These are phyloP conservation scores for Matsumurasca onukii DNA, from an alignment of 1,140 invertebrate genomes.

Conservation along the genomic window DNA sequence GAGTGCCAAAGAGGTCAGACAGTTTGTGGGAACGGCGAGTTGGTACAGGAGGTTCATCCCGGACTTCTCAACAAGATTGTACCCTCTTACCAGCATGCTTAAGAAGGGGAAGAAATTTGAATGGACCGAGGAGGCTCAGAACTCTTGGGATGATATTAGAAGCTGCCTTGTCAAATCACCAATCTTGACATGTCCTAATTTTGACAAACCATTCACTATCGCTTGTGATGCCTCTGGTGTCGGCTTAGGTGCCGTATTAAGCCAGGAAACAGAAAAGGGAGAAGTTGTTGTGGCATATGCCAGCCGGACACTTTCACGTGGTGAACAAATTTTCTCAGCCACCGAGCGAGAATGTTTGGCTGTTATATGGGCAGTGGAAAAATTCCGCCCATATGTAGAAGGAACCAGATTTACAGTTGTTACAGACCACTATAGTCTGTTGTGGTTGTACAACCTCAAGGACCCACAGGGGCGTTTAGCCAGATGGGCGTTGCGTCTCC, in stretches of 20 bases:
- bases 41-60: neutral
- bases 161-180: neutral
- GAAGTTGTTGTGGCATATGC: conserved; percentile 1
- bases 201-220: conserved; percentile 1
- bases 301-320: no score
- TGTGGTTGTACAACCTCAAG: no score
- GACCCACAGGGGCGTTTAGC: no score
- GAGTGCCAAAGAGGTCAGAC: neutral
- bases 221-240: conserved; percentile 1
- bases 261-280: neutral
- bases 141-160: neutral
- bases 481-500: no score
- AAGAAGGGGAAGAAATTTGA: neutral
- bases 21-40: neutral
- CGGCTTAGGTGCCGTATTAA: no score
- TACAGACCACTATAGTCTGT: no score
- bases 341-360: no score
- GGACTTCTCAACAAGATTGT: neutral
- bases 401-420: no score
- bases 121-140: neutral
- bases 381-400: no score
- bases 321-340: neutral
- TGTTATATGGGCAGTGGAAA: no score
- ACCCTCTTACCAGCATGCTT: neutral
- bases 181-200: neutral